Base-by-base conservation (phyloP, 2,113 vertebrate genomes). In the Gobiocypris rarus region DNA sequence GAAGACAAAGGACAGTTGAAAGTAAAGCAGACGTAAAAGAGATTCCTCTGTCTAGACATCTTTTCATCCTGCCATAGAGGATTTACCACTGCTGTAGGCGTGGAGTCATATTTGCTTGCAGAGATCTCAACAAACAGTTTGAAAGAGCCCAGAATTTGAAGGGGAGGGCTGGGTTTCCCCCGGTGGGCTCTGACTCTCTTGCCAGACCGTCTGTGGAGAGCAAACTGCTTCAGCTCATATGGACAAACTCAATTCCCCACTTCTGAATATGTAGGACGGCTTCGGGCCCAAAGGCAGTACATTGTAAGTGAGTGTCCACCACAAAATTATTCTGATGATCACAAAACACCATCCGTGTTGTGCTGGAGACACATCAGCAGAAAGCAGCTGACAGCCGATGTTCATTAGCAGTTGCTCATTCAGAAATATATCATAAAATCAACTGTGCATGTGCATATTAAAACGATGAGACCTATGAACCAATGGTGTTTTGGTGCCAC, bases 1-100 rank as follows among this genome's bases (percentile, higher is more conserved):
- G n/a, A 6, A 56, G 48, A 34, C 8, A 52, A 41, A n/a, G 5
- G 41, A 76, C n/a, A 24, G 38, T 61, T 31, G 45, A 61, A 79
- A 81, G 74, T 48, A 17, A 71, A 22, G 26, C 52, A 81, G 56
- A 75, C 2, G 63, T 58, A 48, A 70, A 71, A 54, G 56, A 41
- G 67, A 85, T 81, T 87, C 79, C 58, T 77, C 73, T 75, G 87
- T 89, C 85, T 85, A 85, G 86, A 86, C 83, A 17, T 52, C 85
- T 75, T 88, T 88, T 87, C 83, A 88, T 85, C 86, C 69, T 15
- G 19, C 81, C 76, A 5, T 70, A 24, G 81, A 88, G 80, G 85
- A 87, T 84, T 84, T 82, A 82, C 17, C 22, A 81, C 80, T 83
- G 59, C 88, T 86, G 26, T 6, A 83, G 83, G 81, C 65, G 1